Conservation (phyloP, 2,797 vertebrate species). For the Ispidina lecontei region DNA sequence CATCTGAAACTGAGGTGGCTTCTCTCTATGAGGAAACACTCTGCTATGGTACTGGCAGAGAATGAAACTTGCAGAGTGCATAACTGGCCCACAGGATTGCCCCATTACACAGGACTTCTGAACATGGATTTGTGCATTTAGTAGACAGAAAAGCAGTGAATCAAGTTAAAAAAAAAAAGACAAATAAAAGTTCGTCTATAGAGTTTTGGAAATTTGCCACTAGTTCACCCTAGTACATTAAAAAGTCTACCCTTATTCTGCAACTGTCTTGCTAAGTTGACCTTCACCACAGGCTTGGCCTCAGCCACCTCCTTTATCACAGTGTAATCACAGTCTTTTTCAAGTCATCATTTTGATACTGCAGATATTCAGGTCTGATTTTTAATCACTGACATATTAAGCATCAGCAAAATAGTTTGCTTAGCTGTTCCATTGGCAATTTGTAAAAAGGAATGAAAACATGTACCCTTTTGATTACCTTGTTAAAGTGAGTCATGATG, state of each 20-base stretch:
- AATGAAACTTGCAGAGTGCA: background rate
- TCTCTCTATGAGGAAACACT: background rate
- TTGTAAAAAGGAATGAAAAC: slow-evolving; percentile 74
- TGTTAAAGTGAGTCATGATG: slow-evolving; percentile 73
- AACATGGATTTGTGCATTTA: background rate
- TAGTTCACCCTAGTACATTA: background rate
- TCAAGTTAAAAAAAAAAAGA: background rate
- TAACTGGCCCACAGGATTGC: background rate
- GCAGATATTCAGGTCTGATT: slow-evolving; percentile 66
- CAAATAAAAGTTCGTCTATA: background rate
- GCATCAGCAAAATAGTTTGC: slow-evolving; percentile 74
- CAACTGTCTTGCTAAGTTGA: slow-evolving; percentile 11
- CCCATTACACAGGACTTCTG: background rate
- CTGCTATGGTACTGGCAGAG: background rate
- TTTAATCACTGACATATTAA: slow-evolving; percentile 73
- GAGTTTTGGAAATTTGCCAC: background rate
- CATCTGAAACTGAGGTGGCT: background rate
- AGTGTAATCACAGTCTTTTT: slow-evolving; percentile 60
- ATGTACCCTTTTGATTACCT: slow-evolving; percentile 74
- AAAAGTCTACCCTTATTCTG: background rate
- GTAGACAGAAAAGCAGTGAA: background rate
- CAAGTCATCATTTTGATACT: slow-evolving; percentile 61
- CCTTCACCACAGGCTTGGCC: slow-evolving; percentile 57
- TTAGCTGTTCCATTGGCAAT: slow-evolving; percentile 57
- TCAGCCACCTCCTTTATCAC: slow-evolving; percentile 26